phyloP scores from a whole-genome alignment of 2,888 invertebrate species.

The Dryomyza anilis region DNA sequence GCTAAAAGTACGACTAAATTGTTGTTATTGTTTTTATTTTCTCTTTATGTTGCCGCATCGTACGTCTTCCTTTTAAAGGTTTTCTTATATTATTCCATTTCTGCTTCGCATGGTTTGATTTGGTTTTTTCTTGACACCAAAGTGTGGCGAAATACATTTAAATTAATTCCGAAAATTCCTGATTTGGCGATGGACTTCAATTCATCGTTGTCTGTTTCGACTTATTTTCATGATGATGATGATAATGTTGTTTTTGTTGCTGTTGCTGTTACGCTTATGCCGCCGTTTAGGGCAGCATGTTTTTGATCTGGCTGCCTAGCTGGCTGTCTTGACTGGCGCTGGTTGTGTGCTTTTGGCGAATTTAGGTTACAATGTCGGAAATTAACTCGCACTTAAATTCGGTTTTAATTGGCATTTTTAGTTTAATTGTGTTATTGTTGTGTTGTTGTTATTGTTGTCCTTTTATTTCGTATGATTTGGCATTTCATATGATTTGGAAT shows the following conservation, averaged over 20 bases:
- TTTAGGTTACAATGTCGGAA: slow-evolving; percentile 40
- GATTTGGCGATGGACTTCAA: slow-evolving; percentile 50
- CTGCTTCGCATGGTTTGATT: background rate
- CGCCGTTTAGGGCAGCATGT: slow-evolving; percentile 12
- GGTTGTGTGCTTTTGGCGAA: slow-evolving; percentile 9
- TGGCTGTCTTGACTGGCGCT: background rate
- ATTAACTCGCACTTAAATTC: slow-evolving; percentile 59
- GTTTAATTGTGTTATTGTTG: too few relatives aligned
- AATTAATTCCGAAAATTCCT: slow-evolving; percentile 46
- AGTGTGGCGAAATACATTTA: slow-evolving; percentile 41
- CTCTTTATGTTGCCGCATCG: background rate
- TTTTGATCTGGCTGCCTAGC: background rate
- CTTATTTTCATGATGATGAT: background rate
- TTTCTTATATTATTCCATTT: background rate
- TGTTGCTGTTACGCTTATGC: slow-evolving; percentile 9
- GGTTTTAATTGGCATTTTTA: slow-evolving; percentile 59
- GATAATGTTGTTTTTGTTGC: background rate
- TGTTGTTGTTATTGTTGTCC: background rate
- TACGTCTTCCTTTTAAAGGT: too few relatives aligned
- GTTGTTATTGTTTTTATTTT: background rate
- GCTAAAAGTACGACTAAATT: slow-evolving; percentile 1
- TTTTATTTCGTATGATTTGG: slow-evolving; percentile 35
- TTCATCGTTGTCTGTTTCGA: slow-evolving; percentile 27
- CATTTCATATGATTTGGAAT: slow-evolving; percentile 48
- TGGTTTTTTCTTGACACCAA: slow-evolving; percentile 19